phyloP scores from a whole-genome alignment of 2,113 vertebrate species.

The Hippopotamus amphibius region DNA sequence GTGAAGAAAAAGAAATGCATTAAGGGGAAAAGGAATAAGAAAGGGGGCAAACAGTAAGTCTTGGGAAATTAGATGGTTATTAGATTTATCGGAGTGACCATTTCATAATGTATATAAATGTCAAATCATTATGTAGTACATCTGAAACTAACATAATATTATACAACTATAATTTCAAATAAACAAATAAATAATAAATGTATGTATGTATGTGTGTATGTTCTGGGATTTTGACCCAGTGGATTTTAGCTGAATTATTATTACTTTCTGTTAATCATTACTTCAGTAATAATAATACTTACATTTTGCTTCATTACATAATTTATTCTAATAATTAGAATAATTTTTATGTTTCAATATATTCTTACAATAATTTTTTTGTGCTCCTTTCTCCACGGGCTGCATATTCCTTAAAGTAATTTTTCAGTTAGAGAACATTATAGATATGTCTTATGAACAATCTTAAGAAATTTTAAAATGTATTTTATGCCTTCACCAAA shows the following conservation, averaged over 20 bases:
- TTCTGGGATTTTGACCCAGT: background rate
- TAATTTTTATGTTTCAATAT: background rate
- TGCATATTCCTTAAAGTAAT: background rate
- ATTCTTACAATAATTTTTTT: background rate
- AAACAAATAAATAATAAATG: background rate
- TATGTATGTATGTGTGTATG: background rate
- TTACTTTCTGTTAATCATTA: background rate
- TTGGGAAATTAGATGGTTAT: background rate
- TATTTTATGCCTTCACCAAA: background rate
- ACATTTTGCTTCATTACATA: background rate
- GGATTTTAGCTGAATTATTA: background rate
- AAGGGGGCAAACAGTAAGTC: background rate
- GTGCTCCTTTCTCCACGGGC: background rate
- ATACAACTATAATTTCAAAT: background rate
- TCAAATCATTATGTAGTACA: background rate
- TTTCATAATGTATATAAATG: background rate
- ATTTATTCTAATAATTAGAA: background rate
- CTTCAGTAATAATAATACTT: background rate
- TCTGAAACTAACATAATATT: background rate
- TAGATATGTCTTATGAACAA: background rate
- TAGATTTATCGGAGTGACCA: background rate
- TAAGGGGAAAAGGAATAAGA: background rate
- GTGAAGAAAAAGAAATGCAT: background rate
- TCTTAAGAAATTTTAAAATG: background rate
- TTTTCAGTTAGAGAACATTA: background rate